Conservation (phyloP, 2,113 vertebrate genomes). For the Cynopterus brachyotis region DNA sequence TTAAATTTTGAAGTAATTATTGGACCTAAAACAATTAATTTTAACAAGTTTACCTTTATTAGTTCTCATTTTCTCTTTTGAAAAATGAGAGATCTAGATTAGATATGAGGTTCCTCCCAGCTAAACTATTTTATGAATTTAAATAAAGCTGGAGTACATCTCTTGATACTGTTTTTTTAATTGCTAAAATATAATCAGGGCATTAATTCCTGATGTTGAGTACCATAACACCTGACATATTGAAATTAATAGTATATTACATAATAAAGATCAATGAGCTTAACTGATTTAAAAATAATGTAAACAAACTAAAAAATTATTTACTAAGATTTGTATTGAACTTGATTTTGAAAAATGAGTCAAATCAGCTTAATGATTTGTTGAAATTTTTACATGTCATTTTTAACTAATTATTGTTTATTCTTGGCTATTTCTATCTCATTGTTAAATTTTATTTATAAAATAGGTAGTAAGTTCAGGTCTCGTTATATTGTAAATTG, state of each 20-base stretch:
- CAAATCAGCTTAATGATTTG: neutral
- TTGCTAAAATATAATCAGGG: neutral
- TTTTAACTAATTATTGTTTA: neutral
- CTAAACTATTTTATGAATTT: constrained; percentile 17
- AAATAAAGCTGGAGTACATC: neutral
- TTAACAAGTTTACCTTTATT: neutral
- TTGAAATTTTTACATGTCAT: neutral
- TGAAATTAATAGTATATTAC: neutral
- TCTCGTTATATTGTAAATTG: neutral
- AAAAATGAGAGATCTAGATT: neutral
- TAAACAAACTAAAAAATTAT: neutral
- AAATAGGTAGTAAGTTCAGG: neutral
- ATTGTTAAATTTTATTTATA: neutral
- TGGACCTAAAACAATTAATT: constrained; percentile 27
- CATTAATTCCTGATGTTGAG: neutral
- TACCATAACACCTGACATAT: neutral
- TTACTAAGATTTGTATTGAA: constrained; percentile 13
- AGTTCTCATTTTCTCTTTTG: neutral
- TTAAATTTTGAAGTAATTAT: neutral
- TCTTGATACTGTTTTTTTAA: neutral
- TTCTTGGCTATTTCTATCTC: neutral
- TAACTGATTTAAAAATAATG: constrained; percentile 1
- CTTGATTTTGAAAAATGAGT: neutral
- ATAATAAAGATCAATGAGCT: neutral
- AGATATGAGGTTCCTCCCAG: neutral